Base-by-base conservation (phyloP, 2,888 invertebrate genomes). In the Epicampocera succincta region DNA sequence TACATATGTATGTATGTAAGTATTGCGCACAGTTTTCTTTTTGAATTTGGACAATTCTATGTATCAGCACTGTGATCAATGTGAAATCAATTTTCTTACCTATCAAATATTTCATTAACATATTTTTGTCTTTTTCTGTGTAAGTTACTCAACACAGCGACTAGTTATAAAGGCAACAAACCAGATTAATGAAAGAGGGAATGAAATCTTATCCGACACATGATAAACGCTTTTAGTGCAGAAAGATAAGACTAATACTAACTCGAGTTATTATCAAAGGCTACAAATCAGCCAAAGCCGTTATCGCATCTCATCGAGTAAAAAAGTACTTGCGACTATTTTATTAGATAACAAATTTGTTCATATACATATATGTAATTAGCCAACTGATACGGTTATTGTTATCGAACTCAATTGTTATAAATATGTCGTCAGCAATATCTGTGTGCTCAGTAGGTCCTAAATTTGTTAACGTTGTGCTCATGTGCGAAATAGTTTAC, bases 361-460 rank as follows among this genome's bases (percentile, higher is more conserved):
- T 69, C n/a, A n/a, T n/a, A n/a, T n/a, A 56, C 56, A 46, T 60
- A 15, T 3, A 15, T 15, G 25, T 8, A 44, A 25, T 68, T n/a
- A 68, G 17, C 29, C 65, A 46, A 12, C 2, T 21, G 8, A 19
- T 19, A 50, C 12, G 19, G 1, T 13, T 48, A 12, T 38, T 48
- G 48, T 19, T 44, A 58, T 29, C 42, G 60, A n/a, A 13, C 21
- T 15, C 8, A 11, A 60, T 58, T 79, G 69, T 81, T 79, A 85
- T 85, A 85, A 85, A 85, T 85, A 84, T 72, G 71, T 72, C 61
- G 21, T 65, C 48, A 54, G 13, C 63, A 52, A 17, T 40, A 13
- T 8, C n/a, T 17, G 76, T 77, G 58, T 66, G 69, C 71, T 85
- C 80, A 85, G 85, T 86, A 74, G 69, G 75, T 65, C 74, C 81